Evolutionary conservation across 2,113 vertebrate genomes (phyloP).

Genomic region (Motacilla tschutschensis): DNA sequence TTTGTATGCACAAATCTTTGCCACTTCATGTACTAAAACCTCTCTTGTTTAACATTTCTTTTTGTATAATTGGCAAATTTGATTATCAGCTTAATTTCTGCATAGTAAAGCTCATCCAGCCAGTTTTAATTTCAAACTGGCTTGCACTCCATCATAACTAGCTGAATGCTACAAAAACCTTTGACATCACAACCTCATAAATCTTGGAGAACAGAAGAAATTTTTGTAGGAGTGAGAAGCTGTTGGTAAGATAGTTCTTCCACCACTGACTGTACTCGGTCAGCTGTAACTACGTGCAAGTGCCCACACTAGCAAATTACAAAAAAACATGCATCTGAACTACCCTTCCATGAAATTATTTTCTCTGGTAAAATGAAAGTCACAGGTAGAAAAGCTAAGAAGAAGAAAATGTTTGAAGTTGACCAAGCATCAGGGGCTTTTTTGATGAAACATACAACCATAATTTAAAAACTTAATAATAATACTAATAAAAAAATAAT

Average conservation of each 20-base stretch:
- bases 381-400: neutral
- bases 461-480: neutral
- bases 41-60: neutral
- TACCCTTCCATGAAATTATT: slow-evolving; percentile 38
- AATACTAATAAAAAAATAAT: neutral
- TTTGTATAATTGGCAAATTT: neutral
- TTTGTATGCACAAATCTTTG: neutral
- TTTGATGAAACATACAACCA: neutral
- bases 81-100: neutral
- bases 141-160: neutral
- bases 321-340: neutral
- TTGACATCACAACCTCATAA: neutral
- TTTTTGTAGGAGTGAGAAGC: neutral
- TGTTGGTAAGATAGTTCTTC: neutral
- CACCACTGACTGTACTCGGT: neutral
- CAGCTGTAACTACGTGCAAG: neutral
- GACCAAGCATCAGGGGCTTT: neutral
- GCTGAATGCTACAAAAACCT: neutral
- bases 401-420: neutral
- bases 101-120: neutral
- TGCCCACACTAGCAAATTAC: neutral
- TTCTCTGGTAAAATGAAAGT: slow-evolving; percentile 1
- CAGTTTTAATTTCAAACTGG: slow-evolving; percentile 3
- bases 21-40: neutral
- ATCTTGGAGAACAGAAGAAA: neutral